Evolutionary conservation across 2,113 vertebrate genomes (phyloP), one percentile per base, ranked within the genome.

Genomic region (Lepus timidus): DNA sequence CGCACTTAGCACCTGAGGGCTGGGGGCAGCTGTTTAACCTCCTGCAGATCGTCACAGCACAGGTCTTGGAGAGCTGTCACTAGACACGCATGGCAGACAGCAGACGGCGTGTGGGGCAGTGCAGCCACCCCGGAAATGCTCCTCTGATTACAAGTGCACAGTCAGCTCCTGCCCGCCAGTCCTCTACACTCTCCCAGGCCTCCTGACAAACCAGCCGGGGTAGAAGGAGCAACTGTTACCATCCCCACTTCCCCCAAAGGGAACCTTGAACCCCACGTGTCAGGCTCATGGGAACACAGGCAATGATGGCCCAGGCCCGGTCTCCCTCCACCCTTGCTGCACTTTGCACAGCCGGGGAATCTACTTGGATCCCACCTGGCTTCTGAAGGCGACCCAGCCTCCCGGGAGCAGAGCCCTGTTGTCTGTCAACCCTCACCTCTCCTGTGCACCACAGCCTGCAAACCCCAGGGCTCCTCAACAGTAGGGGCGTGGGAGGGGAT

Each of bases 1-100:
- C 10, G 22, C 2, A 0, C 13, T 13, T 16, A 10, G 31, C 9
- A 12, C 17, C 22, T 1, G 5, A 5, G 10, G 49, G 79, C 49
- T 39, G 5, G 1, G 16, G 20, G 25, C 7, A 13, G 20, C 27
- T 22, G 25, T 33, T 58, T 44, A 70, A 36, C 2, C 11, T 76
- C 70, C 27, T 29, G 49, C 4, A 55, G 31, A 22, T 67, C n/a
- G 6, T 4, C 4, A 6, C 5, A 36, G 58, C 52, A 29, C 55
- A 19, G 67, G 74, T 55, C 73, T 49, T 27, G 20, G 36, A 71
- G 51, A 61, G 27, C 65, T 55, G 2, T 6, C 1, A 27, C 0
- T 7, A 58, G 36, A 62, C 62, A 4, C 20, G 16, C 52, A 5
- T 25, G 29, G 80, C 31, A 90, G 67, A n/a, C 20, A 55, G 51